Base-by-base conservation (phyloP, 2,797 vertebrate species). In the Pteronotus mesoamericanus region DNA sequence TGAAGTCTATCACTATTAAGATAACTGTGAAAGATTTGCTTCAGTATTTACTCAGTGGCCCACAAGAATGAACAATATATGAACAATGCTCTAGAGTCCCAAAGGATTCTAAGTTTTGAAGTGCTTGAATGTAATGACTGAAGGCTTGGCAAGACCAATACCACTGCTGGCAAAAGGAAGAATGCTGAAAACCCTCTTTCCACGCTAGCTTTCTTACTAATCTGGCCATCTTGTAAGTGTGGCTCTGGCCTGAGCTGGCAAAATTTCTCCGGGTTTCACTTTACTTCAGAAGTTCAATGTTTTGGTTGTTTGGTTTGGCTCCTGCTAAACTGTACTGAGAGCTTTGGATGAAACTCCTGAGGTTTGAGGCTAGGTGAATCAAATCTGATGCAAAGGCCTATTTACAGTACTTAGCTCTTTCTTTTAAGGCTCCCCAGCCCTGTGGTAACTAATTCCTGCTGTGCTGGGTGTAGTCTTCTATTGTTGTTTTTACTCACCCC, bases 231-330 rank as follows among this genome's bases (percentile, higher is more conserved):
- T 93, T 92, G 24, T 72, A 93, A 84, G 72, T 26, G 87, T 79
- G 66, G 92, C 64, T 91, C 89, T 92, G 86, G 78, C 42, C 74
- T 93, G 57, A 92, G 48, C 37, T 95, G 94, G 89, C 95, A 96
- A 59, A 75, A 34, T 51, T 53, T 88, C 51, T 89, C 55, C 10
- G 22, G 26, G 82, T 96, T 97, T 97, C 69, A 57, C 77, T 94
- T 97, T 97, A 94, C 96, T 57, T 92, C 42, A 82, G 89, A 86
- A 89, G 59, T 66, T 93, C 83, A 94, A 3, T 86, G 78, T 90
- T 94, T 96, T 32, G 19, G 0, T 66, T 74, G 64, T 97, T 97
- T 84, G 97, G 96, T 95, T 96, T 97, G 95, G 96, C 96, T 96
- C 32, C 71, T 42, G 39, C 21, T 75, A 71, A 89, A 66, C 37